Evolutionary conservation across 1,140 invertebrate genomes (phyloP).

Genomic region (Odontomachus brunneus): DNA sequence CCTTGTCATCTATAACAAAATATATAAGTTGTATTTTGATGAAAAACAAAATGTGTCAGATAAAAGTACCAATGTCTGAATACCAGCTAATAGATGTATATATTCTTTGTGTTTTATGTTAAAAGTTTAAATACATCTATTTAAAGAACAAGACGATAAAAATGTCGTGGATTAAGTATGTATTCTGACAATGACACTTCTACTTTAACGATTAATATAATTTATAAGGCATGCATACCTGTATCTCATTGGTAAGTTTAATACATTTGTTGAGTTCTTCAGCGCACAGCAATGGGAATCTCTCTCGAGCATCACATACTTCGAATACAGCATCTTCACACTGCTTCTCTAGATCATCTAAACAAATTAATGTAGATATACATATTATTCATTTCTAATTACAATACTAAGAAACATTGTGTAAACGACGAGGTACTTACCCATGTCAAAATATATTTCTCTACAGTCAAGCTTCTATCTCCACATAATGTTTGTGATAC

Average conservation of each 20-base stretch:
- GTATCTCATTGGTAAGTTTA: conserved; percentile 69
- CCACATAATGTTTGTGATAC: no score
- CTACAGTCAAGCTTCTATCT: no score
- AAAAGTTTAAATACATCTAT: no score
- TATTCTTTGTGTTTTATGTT: no score
- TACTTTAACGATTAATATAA: background rate
- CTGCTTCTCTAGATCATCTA: conserved; percentile 73
- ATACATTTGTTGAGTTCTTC: conserved; percentile 72
- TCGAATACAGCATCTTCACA: conserved; percentile 78
- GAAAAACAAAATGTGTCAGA: no score
- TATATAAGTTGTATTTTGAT: background rate
- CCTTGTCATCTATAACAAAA: conserved; percentile 60
- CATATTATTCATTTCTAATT: background rate
- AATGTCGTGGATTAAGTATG: no score
- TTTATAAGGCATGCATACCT: conserved; percentile 59
- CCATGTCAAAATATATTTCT: conserved; percentile 17
- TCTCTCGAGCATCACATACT: conserved; percentile 76
- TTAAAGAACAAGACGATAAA: no score
- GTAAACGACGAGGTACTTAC: conserved; percentile 30
- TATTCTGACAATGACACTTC: no score
- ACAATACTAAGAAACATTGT: background rate
- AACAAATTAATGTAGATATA: conserved; percentile 22
- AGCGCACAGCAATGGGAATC: conserved; percentile 73
- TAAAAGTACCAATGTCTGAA: no score
- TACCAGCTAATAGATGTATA: no score